Evolutionary conservation across 2,113 vertebrate genomes (phyloP), one percentile per base, ranked within the genome.

Genomic region (Eudyptes chrysolophus): DNA sequence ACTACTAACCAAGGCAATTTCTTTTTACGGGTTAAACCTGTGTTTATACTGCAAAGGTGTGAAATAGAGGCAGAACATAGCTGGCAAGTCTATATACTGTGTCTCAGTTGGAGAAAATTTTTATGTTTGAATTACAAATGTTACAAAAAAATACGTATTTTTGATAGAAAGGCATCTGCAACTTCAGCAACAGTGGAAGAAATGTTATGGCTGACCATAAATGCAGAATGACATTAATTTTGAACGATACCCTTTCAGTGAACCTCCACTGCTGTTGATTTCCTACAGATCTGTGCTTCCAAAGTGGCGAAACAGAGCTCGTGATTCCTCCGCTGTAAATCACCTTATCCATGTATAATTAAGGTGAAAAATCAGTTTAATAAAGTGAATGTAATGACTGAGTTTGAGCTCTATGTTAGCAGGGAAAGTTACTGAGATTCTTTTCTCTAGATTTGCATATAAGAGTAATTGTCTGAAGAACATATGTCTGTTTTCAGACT

Each of bases 331-430:
- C 14, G 4, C 52, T 80, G 7, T 86, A 83, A 87, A 87, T 93
- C 38, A 64, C 54, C 54, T 61, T 90, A 75, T 52, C 42, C 34
- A 7, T 60, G 19, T 44, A 68, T 71, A 93, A 93, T 88, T 83
- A 81, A 77, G 74, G 81, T 85, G 82, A 96, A 89, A 96, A 90
- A 94, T 88, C 75, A 86, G 38, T 95, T 96, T 94, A 91, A 94
- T 89, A 83, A 96, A 81, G 34, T 65, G 26, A 87, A 64, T 61
- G 8, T 87, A 86, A 70, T 77, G 57, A 40, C 68, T 54, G 60
- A 90, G 10, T 75, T 89, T 60, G 42, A 86, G 26, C 32, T 74
- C 15, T 54, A 0, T 66, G 26, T 42, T 84, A 78, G 24, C n/a
- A 54, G 49, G 42, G 34, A 70, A 80, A 66, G 48, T 82, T 79